These are phyloP conservation scores for Triops longicaudatus DNA, from an alignment of 1,140 invertebrate species.

Conservation along the genomic window DNA sequence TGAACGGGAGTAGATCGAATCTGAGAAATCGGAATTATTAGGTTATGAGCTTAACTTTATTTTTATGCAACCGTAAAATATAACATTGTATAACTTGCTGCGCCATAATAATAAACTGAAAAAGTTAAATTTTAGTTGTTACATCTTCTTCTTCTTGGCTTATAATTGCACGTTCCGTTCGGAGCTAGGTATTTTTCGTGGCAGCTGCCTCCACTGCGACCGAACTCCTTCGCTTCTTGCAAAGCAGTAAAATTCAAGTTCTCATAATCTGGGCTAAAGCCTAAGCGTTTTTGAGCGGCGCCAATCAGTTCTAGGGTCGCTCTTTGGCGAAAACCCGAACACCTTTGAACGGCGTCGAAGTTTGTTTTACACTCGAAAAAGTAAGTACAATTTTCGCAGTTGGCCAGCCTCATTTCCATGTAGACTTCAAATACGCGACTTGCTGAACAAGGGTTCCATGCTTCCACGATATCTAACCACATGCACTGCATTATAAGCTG, in stretches of 20 bases:
- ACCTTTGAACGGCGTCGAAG: slow-evolving; percentile 16
- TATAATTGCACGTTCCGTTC: neutral
- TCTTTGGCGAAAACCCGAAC: slow-evolving; percentile 4
- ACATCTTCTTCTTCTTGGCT: neutral
- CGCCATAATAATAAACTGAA: neutral
- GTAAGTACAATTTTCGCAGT: slow-evolving; percentile 18
- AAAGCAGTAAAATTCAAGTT: neutral
- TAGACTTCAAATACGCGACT: neutral
- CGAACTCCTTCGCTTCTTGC: neutral
- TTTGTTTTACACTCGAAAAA: slow-evolving; percentile 20
- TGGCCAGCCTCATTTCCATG: slow-evolving; percentile 19
- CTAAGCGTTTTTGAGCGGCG: neutral
- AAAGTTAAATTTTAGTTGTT: neutral
- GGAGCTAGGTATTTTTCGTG: neutral
- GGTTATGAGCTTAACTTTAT: too few relatives aligned
- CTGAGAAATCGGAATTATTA: too few relatives aligned
- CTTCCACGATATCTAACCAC: neutral
- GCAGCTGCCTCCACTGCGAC: neutral
- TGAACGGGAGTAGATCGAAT: too few relatives aligned
- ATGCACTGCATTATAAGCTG: neutral
- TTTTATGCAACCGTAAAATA: too few relatives aligned
- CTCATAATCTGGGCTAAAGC: neutral
- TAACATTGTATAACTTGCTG: too few relatives aligned
- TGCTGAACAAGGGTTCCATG: slow-evolving; percentile 21
- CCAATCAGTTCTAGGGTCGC: neutral